Percentiles rank a stretch among this genome's conserved stretches.
phyloP scores from a whole-genome alignment of 2,113 vertebrate genomes.

The Columba janthina region DNA sequence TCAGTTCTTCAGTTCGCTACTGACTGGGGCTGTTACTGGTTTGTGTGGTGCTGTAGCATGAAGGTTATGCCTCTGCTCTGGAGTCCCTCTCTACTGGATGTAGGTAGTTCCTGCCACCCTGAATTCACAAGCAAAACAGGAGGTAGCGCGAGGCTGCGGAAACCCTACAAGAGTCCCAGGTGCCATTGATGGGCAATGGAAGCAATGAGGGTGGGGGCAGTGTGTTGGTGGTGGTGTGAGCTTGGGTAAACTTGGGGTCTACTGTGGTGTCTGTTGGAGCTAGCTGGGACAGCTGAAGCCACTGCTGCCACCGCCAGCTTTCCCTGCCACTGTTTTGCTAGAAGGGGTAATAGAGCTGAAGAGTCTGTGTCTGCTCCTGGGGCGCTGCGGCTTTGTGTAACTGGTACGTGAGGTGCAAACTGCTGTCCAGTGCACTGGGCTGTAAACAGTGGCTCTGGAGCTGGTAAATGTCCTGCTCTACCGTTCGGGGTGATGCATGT shows the following conservation, averaged over 20 bases:
- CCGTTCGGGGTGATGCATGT: accelerated
- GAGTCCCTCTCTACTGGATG: background rate
- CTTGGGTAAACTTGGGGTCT: accelerated
- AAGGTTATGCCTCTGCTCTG: background rate
- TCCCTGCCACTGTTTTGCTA: accelerated
- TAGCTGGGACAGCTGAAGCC: background rate
- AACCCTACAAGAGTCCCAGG: background rate
- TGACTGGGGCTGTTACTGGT: accelerated
- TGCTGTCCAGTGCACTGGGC: background rate
- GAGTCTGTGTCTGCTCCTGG: background rate
- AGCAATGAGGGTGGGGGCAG: accelerated
- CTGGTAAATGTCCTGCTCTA: background rate
- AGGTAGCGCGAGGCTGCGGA: background rate
- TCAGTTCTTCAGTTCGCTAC: background rate
- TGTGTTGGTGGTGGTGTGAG: accelerated
- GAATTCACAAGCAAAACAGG: background rate
- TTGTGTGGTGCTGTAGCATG: accelerated
- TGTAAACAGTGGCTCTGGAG: accelerated
- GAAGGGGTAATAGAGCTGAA: background rate
- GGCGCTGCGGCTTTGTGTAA: accelerated
- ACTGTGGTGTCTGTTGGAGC: accelerated
- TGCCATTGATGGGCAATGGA: accelerated
- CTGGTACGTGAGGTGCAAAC: accelerated
- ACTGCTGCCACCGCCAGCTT: accelerated
- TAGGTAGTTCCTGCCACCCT: background rate